These are phyloP conservation scores for Miichthys miiuy DNA, from an alignment of 2,797 vertebrate species.

Conservation along the genomic window DNA sequence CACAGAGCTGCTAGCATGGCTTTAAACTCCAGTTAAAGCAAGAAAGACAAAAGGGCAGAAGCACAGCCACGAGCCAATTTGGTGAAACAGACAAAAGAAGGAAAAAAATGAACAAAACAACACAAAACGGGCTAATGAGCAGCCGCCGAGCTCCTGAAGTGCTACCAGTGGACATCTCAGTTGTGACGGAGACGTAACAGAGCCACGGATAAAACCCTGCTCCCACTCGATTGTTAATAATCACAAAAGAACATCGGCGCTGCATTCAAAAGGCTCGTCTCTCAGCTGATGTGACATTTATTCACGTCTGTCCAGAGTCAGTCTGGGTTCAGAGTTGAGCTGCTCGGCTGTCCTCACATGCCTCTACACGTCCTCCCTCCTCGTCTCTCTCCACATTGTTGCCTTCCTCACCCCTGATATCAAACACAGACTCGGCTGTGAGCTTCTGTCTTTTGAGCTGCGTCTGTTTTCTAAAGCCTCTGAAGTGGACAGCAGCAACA, in stretches of 20 bases:
- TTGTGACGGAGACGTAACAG: neutral
- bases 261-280: neutral
- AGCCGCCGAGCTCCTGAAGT: neutral
- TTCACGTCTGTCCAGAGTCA: neutral
- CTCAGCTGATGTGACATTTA: constrained; percentile 28
- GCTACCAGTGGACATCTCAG: neutral
- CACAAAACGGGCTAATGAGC: neutral
- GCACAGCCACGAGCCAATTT: neutral
- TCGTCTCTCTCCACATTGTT: neutral
- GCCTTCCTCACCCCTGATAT: neutral
- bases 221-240: neutral
- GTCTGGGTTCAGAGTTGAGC: neutral
- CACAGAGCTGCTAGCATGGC: too few species aligned
- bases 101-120: too few species aligned
- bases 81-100: neutral
- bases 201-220: neutral
- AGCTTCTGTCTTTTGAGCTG: constrained; percentile 28
- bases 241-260: neutral
- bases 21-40: too few species aligned
- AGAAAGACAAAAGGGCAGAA: too few species aligned
- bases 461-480: constrained; percentile 12
- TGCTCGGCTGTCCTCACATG: neutral
- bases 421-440: too few species aligned
- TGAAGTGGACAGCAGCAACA: constrained; percentile 18
- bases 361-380: neutral